phyloP scores from a whole-genome alignment of 2,797 vertebrate species.

The Florisuga fusca region DNA sequence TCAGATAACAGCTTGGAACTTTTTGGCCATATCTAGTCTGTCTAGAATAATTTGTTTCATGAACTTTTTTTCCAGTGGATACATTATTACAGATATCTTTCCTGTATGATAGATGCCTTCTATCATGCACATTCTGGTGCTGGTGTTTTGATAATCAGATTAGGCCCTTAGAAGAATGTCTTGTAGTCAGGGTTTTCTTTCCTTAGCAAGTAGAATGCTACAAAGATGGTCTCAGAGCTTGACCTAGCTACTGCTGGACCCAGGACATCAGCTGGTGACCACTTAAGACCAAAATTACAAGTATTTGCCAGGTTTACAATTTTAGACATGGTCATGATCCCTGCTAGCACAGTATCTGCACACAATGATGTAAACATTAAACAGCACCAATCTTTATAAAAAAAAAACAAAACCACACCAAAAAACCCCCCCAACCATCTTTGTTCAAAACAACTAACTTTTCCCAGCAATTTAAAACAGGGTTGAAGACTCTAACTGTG shows the following conservation, averaged over 20 bases:
- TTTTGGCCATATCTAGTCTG: background rate
- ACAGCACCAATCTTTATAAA: background rate
- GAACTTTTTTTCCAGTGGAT: background rate
- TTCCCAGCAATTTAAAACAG: background rate
- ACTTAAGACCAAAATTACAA: background rate
- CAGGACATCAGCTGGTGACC: background rate
- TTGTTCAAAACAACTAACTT: background rate
- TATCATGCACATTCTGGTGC: background rate
- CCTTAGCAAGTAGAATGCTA: background rate
- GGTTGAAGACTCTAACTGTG: background rate
- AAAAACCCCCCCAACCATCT: background rate
- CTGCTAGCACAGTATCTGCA: background rate
- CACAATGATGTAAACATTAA: background rate
- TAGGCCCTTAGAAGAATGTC: background rate
- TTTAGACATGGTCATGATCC: background rate
- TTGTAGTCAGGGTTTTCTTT: background rate
- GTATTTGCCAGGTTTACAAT: background rate
- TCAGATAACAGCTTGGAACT: background rate
- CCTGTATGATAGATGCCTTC: background rate
- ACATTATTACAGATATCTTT: background rate
- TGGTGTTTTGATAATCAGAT: background rate
- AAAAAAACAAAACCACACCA: too few relatives aligned
- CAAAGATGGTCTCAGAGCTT: background rate
- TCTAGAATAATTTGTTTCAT: background rate
- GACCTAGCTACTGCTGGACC: background rate